A percentile compares a stretch with the other conserved stretches of the same genome.
Evolutionary conservation across 2,797 vertebrate genomes (phyloP).

Genomic region (Ctenopoma kingsleyae): DNA sequence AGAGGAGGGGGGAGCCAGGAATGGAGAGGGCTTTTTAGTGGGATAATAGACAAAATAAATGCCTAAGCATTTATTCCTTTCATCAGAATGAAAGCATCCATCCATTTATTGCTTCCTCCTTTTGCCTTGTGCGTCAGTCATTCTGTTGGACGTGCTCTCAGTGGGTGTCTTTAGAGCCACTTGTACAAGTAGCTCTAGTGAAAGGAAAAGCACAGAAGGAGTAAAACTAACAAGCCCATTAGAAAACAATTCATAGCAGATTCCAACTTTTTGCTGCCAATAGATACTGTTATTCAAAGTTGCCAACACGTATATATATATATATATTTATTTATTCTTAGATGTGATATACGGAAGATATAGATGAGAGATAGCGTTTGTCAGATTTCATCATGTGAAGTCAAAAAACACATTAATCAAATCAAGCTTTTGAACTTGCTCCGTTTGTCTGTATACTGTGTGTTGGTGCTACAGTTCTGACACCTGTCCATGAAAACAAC

Average conservation of each 20-base stretch:
- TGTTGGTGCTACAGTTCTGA: slow-evolving; percentile 3
- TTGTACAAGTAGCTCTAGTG: slow-evolving; percentile 50
- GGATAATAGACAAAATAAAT: slow-evolving; percentile 83
- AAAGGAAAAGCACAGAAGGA: slow-evolving; percentile 56
- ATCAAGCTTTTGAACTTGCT: slow-evolving; percentile 9
- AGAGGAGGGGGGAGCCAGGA: slow-evolving; percentile 48
- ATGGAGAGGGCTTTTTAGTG: slow-evolving; percentile 79
- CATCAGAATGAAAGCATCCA: slow-evolving; percentile 83
- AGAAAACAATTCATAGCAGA: slow-evolving; percentile 54
- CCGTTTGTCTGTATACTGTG: background rate
- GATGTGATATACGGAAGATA: slow-evolving; percentile 13
- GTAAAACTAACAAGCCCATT: slow-evolving; percentile 65
- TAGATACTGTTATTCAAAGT: slow-evolving; percentile 31
- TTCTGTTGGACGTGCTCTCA: slow-evolving; percentile 64
- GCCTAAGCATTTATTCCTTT: slow-evolving; percentile 80
- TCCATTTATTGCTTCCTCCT: slow-evolving; percentile 75
- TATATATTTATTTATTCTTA: slow-evolving; percentile 16
- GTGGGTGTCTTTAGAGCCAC: slow-evolving; percentile 58
- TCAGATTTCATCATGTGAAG: slow-evolving; percentile 3
- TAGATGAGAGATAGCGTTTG: background rate
- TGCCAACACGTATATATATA: slow-evolving; percentile 17
- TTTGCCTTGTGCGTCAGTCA: slow-evolving; percentile 66
- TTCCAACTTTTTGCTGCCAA: slow-evolving; percentile 26
- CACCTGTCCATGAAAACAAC: slow-evolving; percentile 30
- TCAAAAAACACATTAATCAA: slow-evolving; percentile 8